Evolutionary conservation across 1,140 invertebrate species (phyloP).

Genomic region (Stegodyphus mimosarum): DNA sequence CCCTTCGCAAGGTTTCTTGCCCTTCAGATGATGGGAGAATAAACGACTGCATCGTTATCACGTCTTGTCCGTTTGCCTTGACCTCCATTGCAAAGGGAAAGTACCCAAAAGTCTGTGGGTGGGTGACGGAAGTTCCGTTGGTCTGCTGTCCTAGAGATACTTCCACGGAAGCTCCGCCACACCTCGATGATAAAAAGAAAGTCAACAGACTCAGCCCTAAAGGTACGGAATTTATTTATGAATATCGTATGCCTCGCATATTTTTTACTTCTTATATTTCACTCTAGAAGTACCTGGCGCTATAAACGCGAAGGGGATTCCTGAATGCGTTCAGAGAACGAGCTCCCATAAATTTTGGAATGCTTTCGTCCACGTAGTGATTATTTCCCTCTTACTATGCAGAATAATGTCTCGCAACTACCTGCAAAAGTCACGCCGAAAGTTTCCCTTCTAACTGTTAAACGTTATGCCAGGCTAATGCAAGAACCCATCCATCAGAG

Average conservation of each 20-base stretch:
- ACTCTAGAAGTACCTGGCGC: no score
- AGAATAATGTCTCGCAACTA: no score
- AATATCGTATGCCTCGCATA: neutral
- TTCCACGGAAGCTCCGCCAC: neutral
- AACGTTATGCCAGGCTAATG: no score
- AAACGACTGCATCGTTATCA: neutral
- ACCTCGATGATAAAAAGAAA: neutral
- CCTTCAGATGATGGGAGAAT: neutral
- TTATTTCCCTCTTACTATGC: no score
- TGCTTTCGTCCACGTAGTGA: no score
- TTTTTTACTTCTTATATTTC: no score
- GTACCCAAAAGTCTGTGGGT: constrained; percentile 23
- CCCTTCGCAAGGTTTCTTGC: neutral
- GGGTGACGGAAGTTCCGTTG: constrained; percentile 8
- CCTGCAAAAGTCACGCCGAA: no score
- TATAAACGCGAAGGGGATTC: no score
- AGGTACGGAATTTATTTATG: constrained; percentile 14
- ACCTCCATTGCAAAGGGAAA: neutral
- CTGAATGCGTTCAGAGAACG: no score
- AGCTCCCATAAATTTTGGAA: no score
- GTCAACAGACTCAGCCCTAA: constrained; percentile 1
- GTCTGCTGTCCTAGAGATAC: constrained; percentile 23
- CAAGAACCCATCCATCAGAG: no score
- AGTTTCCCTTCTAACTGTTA: no score
- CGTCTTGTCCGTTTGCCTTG: neutral